phyloP scores from a whole-genome alignment of 1,140 invertebrate species.

The Pseudomyrmex gracilis region DNA sequence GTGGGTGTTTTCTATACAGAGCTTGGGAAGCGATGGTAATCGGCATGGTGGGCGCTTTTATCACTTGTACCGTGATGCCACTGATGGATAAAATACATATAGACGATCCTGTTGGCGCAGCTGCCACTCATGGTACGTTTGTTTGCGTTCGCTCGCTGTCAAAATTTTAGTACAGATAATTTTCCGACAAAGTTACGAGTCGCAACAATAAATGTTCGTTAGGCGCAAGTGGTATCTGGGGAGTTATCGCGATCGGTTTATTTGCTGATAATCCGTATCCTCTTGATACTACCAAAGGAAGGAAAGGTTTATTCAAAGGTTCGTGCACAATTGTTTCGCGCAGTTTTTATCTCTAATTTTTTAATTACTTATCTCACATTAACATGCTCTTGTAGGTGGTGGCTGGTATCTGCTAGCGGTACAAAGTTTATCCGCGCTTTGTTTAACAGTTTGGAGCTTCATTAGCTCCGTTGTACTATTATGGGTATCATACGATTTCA shows the following conservation, averaged over 20 bases:
- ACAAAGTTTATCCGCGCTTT: constrained; percentile 90
- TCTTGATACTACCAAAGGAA: constrained; percentile 91
- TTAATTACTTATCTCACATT: background rate
- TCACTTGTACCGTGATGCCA: constrained; percentile 90
- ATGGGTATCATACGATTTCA: constrained; percentile 85
- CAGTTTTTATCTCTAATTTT: background rate
- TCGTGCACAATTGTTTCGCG: constrained; percentile 7
- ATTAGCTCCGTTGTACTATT: constrained; percentile 89
- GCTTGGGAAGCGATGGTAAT: constrained; percentile 95
- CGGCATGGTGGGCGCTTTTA: constrained; percentile 91
- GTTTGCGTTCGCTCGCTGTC: constrained; percentile 1
- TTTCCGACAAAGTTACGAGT: background rate
- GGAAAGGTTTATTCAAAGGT: constrained; percentile 93
- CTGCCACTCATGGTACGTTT: constrained; percentile 92
- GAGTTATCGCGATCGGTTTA: constrained; percentile 94
- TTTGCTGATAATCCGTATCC: constrained; percentile 95
- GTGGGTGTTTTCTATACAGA: constrained; percentile 94
- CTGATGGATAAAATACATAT: constrained; percentile 91
- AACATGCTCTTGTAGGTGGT: constrained; percentile 87
- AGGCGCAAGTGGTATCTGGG: constrained; percentile 88
- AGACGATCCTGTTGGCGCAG: constrained; percentile 96
- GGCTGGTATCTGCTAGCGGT: constrained; percentile 94
- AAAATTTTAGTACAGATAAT: constrained; percentile 3
- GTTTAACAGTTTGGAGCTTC: constrained; percentile 91
- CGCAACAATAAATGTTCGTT: background rate